Conservation (phyloP, 2,113 vertebrate genomes). For the Coregonus clupeaformis region DNA sequence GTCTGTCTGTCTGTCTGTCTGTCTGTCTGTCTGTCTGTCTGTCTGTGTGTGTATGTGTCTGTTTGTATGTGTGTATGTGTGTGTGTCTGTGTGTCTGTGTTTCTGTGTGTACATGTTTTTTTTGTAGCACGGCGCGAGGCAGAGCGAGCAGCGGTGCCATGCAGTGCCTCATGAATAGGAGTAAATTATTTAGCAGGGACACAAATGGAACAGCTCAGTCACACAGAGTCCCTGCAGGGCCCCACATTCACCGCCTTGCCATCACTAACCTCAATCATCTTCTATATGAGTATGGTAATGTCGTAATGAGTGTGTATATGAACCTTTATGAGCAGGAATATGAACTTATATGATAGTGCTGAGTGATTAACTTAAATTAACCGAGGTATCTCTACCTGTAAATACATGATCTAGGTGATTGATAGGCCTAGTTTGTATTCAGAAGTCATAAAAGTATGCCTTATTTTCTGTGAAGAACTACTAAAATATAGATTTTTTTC, state of each 20-base stretch:
- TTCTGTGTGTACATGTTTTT: neutral
- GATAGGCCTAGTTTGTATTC: no score
- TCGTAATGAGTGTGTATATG: neutral
- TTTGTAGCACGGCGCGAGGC: neutral
- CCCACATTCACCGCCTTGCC: conserved; percentile 9
- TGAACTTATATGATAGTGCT: no score
- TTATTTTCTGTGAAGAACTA: no score
- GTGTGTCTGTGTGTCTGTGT: neutral
- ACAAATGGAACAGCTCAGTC: conserved; percentile 27
- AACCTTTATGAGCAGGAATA: neutral
- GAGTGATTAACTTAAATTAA: no score
- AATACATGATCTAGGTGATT: no score
- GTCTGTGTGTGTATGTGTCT: neutral
- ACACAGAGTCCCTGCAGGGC: conserved; percentile 18
- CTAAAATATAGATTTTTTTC: no score
- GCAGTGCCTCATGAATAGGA: conserved; percentile 40
- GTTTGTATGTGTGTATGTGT: neutral
- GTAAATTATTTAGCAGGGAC: conserved; percentile 60
- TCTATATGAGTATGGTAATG: neutral
- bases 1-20: neutral
- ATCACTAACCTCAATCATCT: conserved; percentile 1
- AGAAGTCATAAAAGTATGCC: no score
- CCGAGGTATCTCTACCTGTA: no score
- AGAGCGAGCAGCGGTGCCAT: conserved; percentile 23
- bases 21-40: neutral